phyloP scores from a whole-genome alignment of 2,113 vertebrate genomes.

The Dipodomys spectabilis region DNA sequence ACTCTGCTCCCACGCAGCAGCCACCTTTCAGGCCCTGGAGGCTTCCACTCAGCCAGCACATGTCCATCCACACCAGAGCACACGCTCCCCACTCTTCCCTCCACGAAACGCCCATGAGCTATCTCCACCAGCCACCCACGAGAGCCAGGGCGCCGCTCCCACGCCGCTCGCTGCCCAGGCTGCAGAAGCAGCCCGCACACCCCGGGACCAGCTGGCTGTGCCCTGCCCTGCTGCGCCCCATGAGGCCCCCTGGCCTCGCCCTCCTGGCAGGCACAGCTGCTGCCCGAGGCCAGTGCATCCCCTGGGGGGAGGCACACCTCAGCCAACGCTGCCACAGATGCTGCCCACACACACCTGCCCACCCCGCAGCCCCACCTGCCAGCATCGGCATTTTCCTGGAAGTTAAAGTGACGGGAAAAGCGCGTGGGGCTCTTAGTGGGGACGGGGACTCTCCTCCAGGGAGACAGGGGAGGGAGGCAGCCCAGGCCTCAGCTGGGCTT shows the following conservation, averaged over 20 bases:
- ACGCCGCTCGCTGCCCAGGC: background rate
- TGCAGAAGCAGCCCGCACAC: background rate
- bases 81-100: background rate
- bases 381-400: background rate
- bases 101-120: background rate
- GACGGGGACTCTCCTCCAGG: fast-evolving
- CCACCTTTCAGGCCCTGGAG: background rate
- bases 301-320: fast-evolving
- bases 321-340: background rate
- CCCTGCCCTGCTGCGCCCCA: too few species aligned
- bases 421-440: background rate
- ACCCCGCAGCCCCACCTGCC: background rate
- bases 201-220: background rate
- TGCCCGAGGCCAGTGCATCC: fast-evolving
- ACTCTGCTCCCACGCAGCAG: background rate
- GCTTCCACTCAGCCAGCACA: background rate
- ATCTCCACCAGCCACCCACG: background rate
- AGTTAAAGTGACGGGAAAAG: background rate
- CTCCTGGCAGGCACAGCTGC: background rate
- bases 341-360: background rate
- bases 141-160: too few species aligned
- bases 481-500: background rate
- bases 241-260: background rate
- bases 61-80: background rate
- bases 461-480: too few species aligned